Base-by-base conservation (phyloP, 2,888 invertebrate species). In the Siphlonurus alternatus region DNA sequence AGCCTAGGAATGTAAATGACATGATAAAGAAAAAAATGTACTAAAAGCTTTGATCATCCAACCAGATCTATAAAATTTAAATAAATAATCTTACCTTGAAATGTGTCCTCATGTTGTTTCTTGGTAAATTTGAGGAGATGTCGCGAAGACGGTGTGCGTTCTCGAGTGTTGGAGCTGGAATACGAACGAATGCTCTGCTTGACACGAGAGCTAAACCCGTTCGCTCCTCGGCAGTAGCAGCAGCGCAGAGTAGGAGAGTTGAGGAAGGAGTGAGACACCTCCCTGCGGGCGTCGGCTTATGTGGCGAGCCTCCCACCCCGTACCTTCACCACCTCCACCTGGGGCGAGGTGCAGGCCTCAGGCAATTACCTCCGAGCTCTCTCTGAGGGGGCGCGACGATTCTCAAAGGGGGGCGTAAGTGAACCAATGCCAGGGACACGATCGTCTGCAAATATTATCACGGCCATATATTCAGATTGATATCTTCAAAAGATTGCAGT, bases 221-320 rank as follows among this genome's bases (percentile, higher is more conserved):
- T n/a, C n/a, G 56, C n/a, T n/a, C 56, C 5, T n/a, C 20, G 7
- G 7, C 20, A 10, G 5, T 5, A 22, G 19, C 7, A 5, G 56
- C 56, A 10, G 56, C 22, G 56, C n/a, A 20, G n/a, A 22, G 19
- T 20, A 56, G 56, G n/a, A n/a, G 56, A 56, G 56, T 56, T 51
- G 53, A 51, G 53, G 19, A 56, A 7, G 5, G 56, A 56, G 22
- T 56, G 56, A 56, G 56, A 10, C 56, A n/a, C n/a, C 22, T 56
- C 56, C 56, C 56, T 56, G 56, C n/a, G 56, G 56, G 56, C 56
- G 56, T 56, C 56, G 22, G 56, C 56, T 56, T 56, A 56, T 56
- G 56, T 56, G 56, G 56, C 56, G 7, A 7, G n/a, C 56, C 56
- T 22, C 22, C 56, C 56, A 56, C 56, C 56, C 38, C 15, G 5